Evolutionary conservation across 2,888 invertebrate species (phyloP).

Genomic region (Athalia cordata): DNA sequence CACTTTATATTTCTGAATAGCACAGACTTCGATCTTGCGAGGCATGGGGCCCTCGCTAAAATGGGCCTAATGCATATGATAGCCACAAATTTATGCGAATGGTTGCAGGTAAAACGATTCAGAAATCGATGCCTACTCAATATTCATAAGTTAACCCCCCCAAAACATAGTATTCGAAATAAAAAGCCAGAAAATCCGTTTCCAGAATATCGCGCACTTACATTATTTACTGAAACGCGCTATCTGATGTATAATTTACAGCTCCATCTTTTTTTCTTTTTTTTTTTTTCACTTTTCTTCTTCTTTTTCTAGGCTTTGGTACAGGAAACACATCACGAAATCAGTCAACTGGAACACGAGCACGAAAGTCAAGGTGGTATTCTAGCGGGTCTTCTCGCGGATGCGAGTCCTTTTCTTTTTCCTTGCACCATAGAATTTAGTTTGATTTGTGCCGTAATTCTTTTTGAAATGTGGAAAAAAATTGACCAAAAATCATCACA

Average conservation of each 20-base stretch:
- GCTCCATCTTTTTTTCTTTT: background rate
- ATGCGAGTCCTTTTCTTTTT: constrained; percentile 89
- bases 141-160: background rate
- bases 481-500: constrained; percentile 78
- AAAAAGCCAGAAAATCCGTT: background rate
- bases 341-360: constrained; percentile 80
- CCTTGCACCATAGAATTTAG: constrained; percentile 95
- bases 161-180: background rate
- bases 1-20: constrained; percentile 96
- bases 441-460: constrained; percentile 90
- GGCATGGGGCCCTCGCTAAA: constrained; percentile 83
- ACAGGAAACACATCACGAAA: constrained; percentile 92
- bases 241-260: background rate
- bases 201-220: background rate
- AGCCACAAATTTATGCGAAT: constrained; percentile 94
- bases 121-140: background rate
- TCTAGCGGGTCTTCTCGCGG: constrained; percentile 78
- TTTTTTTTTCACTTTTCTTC: constrained; percentile 45
- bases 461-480: constrained; percentile 95
- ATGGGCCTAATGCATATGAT: constrained; percentile 97
- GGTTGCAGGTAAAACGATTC: constrained; percentile 82
- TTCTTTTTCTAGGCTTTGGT: constrained; percentile 75
- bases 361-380: constrained; percentile 70
- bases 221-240: background rate
- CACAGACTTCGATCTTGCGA: constrained; percentile 81